Evolutionary conservation across 2,797 vertebrate genomes (phyloP), one percentile per base, ranked within the genome.

Genomic region (Schizothorax lantsangensis): DNA sequence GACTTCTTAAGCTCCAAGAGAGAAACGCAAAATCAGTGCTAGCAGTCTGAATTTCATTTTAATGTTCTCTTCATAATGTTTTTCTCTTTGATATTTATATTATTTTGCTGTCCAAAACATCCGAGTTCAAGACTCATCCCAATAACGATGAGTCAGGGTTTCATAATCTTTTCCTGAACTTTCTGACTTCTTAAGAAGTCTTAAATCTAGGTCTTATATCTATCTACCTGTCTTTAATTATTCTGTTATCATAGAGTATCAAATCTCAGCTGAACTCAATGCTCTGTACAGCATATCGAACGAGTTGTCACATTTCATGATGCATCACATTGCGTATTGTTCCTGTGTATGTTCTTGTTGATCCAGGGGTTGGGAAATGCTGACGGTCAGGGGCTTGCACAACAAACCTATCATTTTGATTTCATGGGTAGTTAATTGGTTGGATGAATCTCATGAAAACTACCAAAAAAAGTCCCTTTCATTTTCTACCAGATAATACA

Each of bases 371-470:
- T 14, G 10, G 3, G 57, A 26, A 62, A 62, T 15, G 23, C 36
- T 79, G 23, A 79, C 23, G 36, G 7, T 62, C 15, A n/a, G 77
- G 54, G 74, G 54, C 23, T 79, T 79, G 15, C n/a, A 19, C 77
- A 43, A 30, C 23, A 79, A 62, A 19, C 38, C 7, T 19, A 19
- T 59, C 23, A 62, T 43, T 59, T 62, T 62, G 14, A 79, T 79
- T 62, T 26, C 23, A 79, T 62, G 77, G 36, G 38, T 79, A 62
- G 54, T 78, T 78, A 38, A 78, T 26, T 62, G 23, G 54, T 26
- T 26, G 14, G 15, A 9, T 26, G 15, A 59, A 62, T 79, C 15
- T 43, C 49, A 23, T 0, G 0, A 11, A 26, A 79, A 79, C 14
- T 17, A 14, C 54, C 30, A 77, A 9, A 78, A 57, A 78, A 59